Evolutionary conservation across 2,888 invertebrate genomes (phyloP).

Genomic region (Dermolepida albohirtum): DNA sequence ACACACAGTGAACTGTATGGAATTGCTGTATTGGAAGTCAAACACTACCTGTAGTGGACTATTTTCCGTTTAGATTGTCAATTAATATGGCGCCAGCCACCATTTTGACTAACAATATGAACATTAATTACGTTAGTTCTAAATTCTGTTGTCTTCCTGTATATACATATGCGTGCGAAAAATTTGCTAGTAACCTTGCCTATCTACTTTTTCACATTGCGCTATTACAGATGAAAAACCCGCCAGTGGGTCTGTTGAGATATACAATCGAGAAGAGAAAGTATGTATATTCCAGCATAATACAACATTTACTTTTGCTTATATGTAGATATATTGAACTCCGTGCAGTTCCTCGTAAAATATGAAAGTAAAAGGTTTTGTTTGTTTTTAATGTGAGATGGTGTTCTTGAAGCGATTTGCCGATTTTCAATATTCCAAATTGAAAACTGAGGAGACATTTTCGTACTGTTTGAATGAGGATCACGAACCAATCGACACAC

Average conservation of each 20-base stretch:
- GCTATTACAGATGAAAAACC: neutral
- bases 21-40: too few relatives aligned
- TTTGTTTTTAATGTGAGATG: constrained; percentile 17
- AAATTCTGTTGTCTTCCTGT: too few relatives aligned
- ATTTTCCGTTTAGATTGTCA: too few relatives aligned
- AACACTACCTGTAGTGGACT: too few relatives aligned
- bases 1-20: too few relatives aligned
- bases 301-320: neutral
- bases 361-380: constrained; percentile 40
- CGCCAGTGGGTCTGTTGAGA: neutral
- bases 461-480: constrained; percentile 36
- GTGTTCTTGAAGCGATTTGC: constrained; percentile 29
- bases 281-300: neutral
- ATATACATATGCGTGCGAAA: too few relatives aligned
- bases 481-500: constrained; percentile 34
- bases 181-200: constrained; percentile 1
- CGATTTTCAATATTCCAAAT: constrained; percentile 29
- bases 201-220: neutral
- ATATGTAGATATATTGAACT: constrained; percentile 25
- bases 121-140: too few relatives aligned
- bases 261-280: constrained; percentile 4
- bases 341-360: constrained; percentile 34
- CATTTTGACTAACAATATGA: too few relatives aligned
- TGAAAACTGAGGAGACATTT: constrained; percentile 36
- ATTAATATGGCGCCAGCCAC: too few relatives aligned